Evolutionary conservation across 2,888 invertebrate species (phyloP), one percentile per base, ranked within the genome.

Genomic region (Watsonalla cultraria): DNA sequence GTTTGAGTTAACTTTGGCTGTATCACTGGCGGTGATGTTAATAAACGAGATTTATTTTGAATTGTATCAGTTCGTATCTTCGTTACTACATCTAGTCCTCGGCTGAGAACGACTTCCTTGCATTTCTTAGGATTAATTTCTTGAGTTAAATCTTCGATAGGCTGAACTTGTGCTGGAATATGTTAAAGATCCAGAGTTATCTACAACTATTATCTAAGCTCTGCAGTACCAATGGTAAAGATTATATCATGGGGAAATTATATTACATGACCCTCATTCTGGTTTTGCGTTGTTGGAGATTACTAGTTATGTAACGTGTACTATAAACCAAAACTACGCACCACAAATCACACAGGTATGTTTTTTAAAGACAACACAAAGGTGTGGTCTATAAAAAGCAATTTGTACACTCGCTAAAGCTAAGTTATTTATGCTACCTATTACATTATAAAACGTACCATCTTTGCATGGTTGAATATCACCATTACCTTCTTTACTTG

Each of bases 1-100:
- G 74, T 61, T 65, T 67, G 68, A 5, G 81, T 82, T 45, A 80
- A 59, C 67, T 82, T 84, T 35, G 45, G 35, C 47, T 65, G 68
- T 57, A 66, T 57, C 47, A 59, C 72, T 1, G 74, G 72, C 60
- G 74, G 69, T 13, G 73, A 74, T 0, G 72, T 68, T 11, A 70
- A 64, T 56, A 74, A 56, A 13, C 66, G 68, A 42, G 69, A 58
- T 60, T 73, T 78, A 56, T 61, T 68, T 53, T 64, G 70, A n/a
- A 55, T 55, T 47, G 51, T 34, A 52, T 67, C 60, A 47, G 54
- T 49, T 46, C 24, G 55, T 55, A 64, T 70, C 14, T 58, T 45
- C 51, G 50, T 52, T 24, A 51, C 46, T 6, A 59, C 15, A 55
- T 61, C 61, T 61, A 62, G 58, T 35, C 64, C 68, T 56, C 75